Evolutionary conservation across 2,888 invertebrate species (phyloP).

Genomic region (Fragum whitleyi): DNA sequence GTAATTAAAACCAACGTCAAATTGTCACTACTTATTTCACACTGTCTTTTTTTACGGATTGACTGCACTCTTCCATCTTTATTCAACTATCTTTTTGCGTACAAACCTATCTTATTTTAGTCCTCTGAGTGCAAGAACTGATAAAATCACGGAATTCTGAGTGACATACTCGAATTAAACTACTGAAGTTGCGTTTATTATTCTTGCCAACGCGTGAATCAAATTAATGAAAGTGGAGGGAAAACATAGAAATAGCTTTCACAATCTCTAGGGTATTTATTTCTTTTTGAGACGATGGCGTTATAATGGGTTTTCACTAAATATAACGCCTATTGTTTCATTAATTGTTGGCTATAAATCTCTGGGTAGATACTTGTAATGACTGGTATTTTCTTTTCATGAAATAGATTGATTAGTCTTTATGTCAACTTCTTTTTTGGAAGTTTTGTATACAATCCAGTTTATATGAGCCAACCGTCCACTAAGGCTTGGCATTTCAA

Average conservation of each 20-base stretch:
- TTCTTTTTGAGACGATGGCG: background rate
- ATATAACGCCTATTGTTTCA: conserved; percentile 10
- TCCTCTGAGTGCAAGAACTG: background rate
- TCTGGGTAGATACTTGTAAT: background rate
- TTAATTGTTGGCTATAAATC: background rate
- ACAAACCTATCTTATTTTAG: background rate
- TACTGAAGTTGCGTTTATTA: conserved; percentile 2
- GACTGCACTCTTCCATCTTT: no score
- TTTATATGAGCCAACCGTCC: no score
- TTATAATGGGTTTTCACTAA: conserved; percentile 19
- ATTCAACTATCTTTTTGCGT: background rate
- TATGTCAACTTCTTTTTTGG: background rate
- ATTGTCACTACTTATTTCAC: no score
- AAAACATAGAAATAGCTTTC: conserved; percentile 16
- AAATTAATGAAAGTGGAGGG: conserved; percentile 25
- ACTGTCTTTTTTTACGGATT: no score
- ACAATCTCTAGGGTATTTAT: conserved; percentile 13
- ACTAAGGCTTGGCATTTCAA: no score
- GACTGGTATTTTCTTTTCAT: background rate
- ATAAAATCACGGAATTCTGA: background rate
- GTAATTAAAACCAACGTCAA: no score
- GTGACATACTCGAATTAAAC: conserved; percentile 15
- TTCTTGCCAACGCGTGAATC: conserved; percentile 21
- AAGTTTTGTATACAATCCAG: no score
- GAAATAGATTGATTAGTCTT: background rate